Base-by-base conservation (phyloP, 1,140 invertebrate species). In the Dendrolimus kikuchii region DNA sequence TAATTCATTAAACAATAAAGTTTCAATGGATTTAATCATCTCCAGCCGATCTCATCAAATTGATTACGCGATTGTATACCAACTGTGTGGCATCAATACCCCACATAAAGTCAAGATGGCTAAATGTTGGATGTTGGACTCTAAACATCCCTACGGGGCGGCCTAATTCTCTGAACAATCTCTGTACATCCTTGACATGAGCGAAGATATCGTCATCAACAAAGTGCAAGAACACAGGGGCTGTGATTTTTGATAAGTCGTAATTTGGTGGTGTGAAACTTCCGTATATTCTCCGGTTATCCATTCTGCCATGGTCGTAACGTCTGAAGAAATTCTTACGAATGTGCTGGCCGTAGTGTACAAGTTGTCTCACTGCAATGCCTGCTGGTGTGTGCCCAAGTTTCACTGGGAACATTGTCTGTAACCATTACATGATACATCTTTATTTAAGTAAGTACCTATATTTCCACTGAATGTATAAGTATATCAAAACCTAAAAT, bases 331-430 rank as follows among this genome's bases (percentile, higher is more conserved):
- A 74, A 2, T 88, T 89, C 46, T 88, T 89, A 39, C 86, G 82
- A 49, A 93, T 89, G n/a, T 91, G 88, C 81, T 96, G 94, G 1
- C 88, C 91, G 65, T 92, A 95, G 71, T 96, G 94, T 7, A 93
- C 83, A 7, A 97, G 66, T 66, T 95, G 95, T 68, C 91, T 91
- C 0, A 92, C 90, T 0, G 95, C 94, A 0, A 95, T 90, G 5
- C 96, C 96, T 2, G 95, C 94, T 5, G 97, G 97, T 5, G 91
- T 91, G 75, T 98, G 94, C 7, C 91, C 90, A 4, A 94, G 74
- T 68, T 96, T 93, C 0, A 94, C 90, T 0, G 94, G 92, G 0
- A 96, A 61, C 71, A 92, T 86, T 38, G 92, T 92, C 92, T 93
- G 67, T 9, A 82, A 80, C 2, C 36, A n/a, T 46, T 46, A 46